phyloP scores from a whole-genome alignment of 1,140 invertebrate species.

The Periplaneta americana region DNA sequence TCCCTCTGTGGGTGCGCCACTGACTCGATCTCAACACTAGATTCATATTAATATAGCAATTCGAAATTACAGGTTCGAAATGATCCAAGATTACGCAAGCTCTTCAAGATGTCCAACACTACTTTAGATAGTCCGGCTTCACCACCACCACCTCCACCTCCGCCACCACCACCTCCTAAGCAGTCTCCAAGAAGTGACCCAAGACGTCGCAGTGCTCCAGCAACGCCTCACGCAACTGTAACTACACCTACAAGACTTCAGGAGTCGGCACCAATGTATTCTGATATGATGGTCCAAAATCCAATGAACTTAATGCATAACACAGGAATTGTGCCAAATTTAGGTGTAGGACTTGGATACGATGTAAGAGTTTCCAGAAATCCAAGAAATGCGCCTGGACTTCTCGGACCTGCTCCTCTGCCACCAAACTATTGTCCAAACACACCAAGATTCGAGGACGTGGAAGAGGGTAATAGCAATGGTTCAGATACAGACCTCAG shows the following conservation, averaged over 20 bases:
- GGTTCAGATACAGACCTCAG: neutral
- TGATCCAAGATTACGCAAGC: slow-evolving; percentile 66
- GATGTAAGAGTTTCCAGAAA: slow-evolving; percentile 34
- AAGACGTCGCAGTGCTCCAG: slow-evolving; percentile 28
- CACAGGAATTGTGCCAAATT: neutral
- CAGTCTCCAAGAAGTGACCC: slow-evolving; percentile 36
- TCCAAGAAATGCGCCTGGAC: slow-evolving; percentile 35
- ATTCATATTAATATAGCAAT: too few species aligned
- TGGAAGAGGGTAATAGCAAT: neutral
- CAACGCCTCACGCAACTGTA: neutral
- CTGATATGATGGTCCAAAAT: slow-evolving; percentile 18
- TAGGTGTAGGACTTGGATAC: neutral
- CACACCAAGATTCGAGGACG: neutral
- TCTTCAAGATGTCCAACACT: slow-evolving; percentile 54
- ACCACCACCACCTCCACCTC: slow-evolving; percentile 40
- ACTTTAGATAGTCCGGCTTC: slow-evolving; percentile 44
- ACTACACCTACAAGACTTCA: slow-evolving; percentile 24
- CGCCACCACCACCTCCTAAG: slow-evolving; percentile 48
- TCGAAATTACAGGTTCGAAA: slow-evolving; percentile 53
- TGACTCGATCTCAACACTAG: too few species aligned
- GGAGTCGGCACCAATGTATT: slow-evolving; percentile 18
- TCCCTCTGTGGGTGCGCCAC: too few species aligned
- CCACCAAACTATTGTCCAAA: neutral
- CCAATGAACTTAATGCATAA: slow-evolving; percentile 29
- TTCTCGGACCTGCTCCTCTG: slow-evolving; percentile 36